Conservation (phyloP, 2,797 vertebrate genomes). For the Chloroceryle amazona region DNA sequence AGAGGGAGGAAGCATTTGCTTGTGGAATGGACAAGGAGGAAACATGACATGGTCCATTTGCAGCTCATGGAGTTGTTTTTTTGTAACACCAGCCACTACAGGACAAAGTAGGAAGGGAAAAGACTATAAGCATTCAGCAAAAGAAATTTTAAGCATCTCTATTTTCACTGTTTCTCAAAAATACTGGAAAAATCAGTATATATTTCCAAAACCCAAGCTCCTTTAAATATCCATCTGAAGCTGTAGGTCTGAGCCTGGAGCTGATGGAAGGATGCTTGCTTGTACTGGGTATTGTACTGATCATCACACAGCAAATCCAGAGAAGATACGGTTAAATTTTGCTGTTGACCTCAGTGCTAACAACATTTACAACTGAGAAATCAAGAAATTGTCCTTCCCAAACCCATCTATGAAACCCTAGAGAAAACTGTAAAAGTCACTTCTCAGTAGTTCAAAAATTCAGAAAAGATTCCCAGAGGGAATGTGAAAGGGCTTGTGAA, state of each 20-base stretch:
- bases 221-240: not conserved
- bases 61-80: not conserved
- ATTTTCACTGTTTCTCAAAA: not conserved
- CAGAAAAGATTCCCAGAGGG: not conserved
- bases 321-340: not conserved
- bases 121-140: not conserved
- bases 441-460: not conserved
- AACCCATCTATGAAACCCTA: not conserved
- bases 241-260: not conserved
- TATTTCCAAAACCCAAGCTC: not conserved
- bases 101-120: not conserved
- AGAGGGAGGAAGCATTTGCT: not conserved
- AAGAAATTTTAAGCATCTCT: not conserved
- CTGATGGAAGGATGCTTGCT: not conserved
- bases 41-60: accelerated
- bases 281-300: not conserved
- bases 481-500: not conserved
- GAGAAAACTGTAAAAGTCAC: not conserved
- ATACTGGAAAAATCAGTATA: not conserved
- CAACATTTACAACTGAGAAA: not conserved
- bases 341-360: not conserved
- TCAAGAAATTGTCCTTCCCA: not conserved
- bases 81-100: not conserved
- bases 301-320: not conserved
- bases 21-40: not conserved